Base-by-base conservation (phyloP, 2,797 vertebrate species). In the Cryptoprocta ferox region DNA sequence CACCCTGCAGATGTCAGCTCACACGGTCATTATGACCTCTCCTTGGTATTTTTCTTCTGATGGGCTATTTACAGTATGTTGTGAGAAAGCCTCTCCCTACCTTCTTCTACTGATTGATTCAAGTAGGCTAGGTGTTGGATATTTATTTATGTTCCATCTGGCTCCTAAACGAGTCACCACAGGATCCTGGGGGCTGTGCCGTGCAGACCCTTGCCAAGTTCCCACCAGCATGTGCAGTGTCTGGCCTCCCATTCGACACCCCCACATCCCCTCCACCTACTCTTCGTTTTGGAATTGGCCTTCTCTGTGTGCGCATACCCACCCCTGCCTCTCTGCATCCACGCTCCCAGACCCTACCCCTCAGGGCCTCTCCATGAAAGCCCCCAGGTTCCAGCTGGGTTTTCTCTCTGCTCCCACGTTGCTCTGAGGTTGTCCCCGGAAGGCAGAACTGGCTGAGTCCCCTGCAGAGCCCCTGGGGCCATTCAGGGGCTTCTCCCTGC, bases 91-190 rank as follows among this genome's bases (percentile, higher is more conserved):
- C 70, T 73, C 48, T 73, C 14, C 53, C 61, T 19, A n/a, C 0
- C 48, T 50, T n/a, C 56, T 68, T 35, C 26, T 42, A 48, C 48
- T 18, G 0, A 76, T 61, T 53, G 39, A 80, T 50, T 71, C 78
- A n/a, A 50, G 42, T 7, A 28, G 56, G n/a, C 81, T 95, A 18
- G 6, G 48, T 26, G 50, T 50, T 75, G 88, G 56, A 48, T 76
- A 59, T 80, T 96, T 90, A 80, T 80, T 94, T 86, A 65, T 76
- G 24, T 76, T 48, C 93, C 89, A 65, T 89, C 85, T 93, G 80
- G 61, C 45, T 85, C 21, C 66, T 71, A 28, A 39, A 61, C 3
- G 26, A 84, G 66, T 37, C n/a, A 16, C 84, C 11, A 15, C 75
- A 37, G 90, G 90, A 81, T 42, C 30, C 76, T 66, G 32, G 87